Conservation (phyloP, 1,140 invertebrate species). For the Drosophila ficusphila region DNA sequence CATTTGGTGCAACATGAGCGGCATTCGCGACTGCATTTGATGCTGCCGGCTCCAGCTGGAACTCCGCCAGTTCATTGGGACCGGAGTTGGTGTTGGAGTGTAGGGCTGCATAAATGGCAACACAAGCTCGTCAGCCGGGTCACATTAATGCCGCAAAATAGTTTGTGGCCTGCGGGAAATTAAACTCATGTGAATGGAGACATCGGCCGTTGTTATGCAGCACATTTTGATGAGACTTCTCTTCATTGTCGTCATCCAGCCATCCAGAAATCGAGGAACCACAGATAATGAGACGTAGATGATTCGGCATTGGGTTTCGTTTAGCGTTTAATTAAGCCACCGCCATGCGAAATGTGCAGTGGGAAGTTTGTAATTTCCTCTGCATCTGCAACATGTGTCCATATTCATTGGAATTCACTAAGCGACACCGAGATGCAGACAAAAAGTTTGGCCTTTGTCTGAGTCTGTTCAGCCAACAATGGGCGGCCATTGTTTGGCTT, state of each 20-base stretch:
- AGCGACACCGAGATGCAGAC: constrained; percentile 43
- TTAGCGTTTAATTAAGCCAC: constrained; percentile 63
- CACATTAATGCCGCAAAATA: constrained; percentile 59
- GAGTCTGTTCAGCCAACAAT: constrained; percentile 65
- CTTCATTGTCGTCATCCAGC: constrained; percentile 47
- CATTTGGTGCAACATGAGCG: constrained; percentile 67
- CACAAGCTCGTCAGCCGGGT: constrained; percentile 35
- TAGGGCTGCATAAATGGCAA: constrained; percentile 24
- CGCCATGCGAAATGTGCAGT: constrained; percentile 52
- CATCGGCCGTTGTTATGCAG: constrained; percentile 22
- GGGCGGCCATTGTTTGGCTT: constrained; percentile 71
- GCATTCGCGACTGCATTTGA: constrained; percentile 14
- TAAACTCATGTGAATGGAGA: constrained; percentile 63
- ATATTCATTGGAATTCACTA: constrained; percentile 44
- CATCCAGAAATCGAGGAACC: background rate
- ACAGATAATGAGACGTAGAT: constrained; percentile 46
- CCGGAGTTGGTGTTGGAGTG: constrained; percentile 61
- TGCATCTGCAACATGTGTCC: constrained; percentile 56
- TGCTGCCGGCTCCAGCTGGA: constrained; percentile 7
- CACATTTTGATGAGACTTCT: constrained; percentile 60
- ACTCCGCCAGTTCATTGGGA: constrained; percentile 44
- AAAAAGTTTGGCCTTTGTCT: constrained; percentile 58
- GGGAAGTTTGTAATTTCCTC: constrained; percentile 69
- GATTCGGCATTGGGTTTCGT: constrained; percentile 20
- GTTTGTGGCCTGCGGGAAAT: constrained; percentile 68